Evolutionary conservation across 2,113 vertebrate species (phyloP).

Genomic region (Gymnobelideus leadbeateri): DNA sequence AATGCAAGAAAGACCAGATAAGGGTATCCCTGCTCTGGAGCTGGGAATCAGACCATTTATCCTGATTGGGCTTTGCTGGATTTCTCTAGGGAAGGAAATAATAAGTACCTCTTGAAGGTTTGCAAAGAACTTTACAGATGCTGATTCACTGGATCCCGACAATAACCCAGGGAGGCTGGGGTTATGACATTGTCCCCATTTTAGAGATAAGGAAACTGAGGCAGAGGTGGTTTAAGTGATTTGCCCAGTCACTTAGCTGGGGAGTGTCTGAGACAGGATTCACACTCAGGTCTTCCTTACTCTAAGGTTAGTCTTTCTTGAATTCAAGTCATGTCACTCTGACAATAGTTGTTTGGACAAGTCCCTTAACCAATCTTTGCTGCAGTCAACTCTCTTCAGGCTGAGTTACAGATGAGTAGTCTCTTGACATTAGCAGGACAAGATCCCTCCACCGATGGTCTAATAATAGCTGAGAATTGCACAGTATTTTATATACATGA

Average conservation of each 20-base stretch:
- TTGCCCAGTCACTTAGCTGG: neutral
- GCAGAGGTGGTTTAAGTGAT: neutral
- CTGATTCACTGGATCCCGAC: neutral
- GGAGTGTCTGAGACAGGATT: neutral
- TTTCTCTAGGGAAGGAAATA: neutral
- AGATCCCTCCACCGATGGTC: neutral
- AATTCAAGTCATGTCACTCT: neutral
- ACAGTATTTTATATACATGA: neutral
- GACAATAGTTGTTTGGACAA: neutral
- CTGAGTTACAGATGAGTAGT: neutral
- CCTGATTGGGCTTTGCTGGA: neutral
- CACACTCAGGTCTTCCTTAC: neutral
- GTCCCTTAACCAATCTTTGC: neutral
- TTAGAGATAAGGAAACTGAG: neutral
- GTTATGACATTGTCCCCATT: neutral
- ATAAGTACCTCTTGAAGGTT: no score
- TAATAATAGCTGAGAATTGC: neutral
- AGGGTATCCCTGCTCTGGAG: neutral
- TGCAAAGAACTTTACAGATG: neutral
- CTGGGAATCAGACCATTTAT: neutral
- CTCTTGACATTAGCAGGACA: neutral
- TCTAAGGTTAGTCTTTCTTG: neutral
- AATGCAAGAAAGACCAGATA: neutral
- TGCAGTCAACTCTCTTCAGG: neutral
- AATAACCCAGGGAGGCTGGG: neutral